Conservation (phyloP, 1,140 invertebrate genomes). For the Orius insidiosus region DNA sequence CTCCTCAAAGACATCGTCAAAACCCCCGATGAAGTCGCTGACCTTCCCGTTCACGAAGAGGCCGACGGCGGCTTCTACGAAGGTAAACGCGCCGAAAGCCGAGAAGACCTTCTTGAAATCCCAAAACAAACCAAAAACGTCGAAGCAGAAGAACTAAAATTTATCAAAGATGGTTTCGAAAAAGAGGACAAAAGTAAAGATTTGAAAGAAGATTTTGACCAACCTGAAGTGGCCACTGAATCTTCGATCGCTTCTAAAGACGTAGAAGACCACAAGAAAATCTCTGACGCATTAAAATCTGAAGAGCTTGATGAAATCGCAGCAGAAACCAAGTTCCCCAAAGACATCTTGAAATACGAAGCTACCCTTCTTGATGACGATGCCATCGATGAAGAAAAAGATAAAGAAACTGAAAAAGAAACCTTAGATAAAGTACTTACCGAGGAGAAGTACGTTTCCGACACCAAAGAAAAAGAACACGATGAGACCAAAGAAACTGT, state of each 20-base stretch:
- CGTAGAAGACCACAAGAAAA: slow-evolving; percentile 21
- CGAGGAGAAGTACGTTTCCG: no score
- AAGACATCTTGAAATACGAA: slow-evolving; percentile 6
- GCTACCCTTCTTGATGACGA: slow-evolving; percentile 16
- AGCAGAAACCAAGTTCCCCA: neutral
- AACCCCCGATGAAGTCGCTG: slow-evolving; percentile 79
- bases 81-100: slow-evolving; percentile 21
- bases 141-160: slow-evolving; percentile 20
- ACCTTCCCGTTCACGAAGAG: slow-evolving; percentile 74
- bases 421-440: no score
- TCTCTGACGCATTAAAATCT: neutral
- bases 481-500: slow-evolving; percentile 1
- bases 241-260: slow-evolving; percentile 3
- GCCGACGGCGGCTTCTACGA: slow-evolving; percentile 43
- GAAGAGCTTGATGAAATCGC: no score
- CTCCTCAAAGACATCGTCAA: slow-evolving; percentile 58
- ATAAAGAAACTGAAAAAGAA: slow-evolving; percentile 18
- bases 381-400: slow-evolving; percentile 19
- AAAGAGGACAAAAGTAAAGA: slow-evolving; percentile 20
- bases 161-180: slow-evolving; percentile 18
- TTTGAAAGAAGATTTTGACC: slow-evolving; percentile 19
- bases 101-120: slow-evolving; percentile 14
- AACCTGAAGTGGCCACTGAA: neutral
- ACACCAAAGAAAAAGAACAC: no score
- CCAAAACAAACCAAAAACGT: slow-evolving; percentile 18